Evolutionary conservation across 2,113 vertebrate species (phyloP).

Genomic region (Ailuropoda melanoleuca): DNA sequence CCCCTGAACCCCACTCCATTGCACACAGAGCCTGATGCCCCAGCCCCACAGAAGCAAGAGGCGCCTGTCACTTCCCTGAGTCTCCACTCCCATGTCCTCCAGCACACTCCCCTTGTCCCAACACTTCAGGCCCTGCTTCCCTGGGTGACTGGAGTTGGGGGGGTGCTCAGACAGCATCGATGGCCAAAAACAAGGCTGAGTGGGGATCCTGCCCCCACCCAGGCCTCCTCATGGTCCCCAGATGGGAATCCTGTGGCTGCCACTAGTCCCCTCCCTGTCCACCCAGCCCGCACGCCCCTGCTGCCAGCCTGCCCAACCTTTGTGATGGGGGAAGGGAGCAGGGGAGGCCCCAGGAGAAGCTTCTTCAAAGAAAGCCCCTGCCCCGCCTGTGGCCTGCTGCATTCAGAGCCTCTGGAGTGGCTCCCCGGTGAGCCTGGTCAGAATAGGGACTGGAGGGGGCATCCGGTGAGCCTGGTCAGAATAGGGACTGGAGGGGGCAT

Average conservation of each 20-base stretch:
- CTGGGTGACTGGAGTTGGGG: accelerated
- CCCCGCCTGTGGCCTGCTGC: background rate
- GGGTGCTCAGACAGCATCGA: background rate
- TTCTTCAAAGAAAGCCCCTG: background rate
- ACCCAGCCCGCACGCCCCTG: background rate
- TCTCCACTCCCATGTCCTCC: background rate
- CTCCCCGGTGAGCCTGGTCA: background rate
- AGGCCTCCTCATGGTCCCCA: background rate
- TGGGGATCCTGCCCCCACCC: background rate
- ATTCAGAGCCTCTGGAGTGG: background rate
- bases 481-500: background rate
- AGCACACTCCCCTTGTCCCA: accelerated
- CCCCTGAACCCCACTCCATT: background rate
- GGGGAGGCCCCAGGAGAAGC: background rate
- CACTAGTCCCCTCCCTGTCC: background rate
- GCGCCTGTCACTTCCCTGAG: background rate
- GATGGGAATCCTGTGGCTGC: background rate
- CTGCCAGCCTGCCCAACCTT: background rate
- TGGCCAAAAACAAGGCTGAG: too few species aligned
- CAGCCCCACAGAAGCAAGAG: background rate
- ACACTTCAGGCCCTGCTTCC: background rate
- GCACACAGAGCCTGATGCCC: background rate
- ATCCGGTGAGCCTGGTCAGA: background rate
- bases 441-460: background rate
- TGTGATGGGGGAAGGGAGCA: background rate